phyloP scores from a whole-genome alignment of 1,140 invertebrate species.

The Ruditapes philippinarum region DNA sequence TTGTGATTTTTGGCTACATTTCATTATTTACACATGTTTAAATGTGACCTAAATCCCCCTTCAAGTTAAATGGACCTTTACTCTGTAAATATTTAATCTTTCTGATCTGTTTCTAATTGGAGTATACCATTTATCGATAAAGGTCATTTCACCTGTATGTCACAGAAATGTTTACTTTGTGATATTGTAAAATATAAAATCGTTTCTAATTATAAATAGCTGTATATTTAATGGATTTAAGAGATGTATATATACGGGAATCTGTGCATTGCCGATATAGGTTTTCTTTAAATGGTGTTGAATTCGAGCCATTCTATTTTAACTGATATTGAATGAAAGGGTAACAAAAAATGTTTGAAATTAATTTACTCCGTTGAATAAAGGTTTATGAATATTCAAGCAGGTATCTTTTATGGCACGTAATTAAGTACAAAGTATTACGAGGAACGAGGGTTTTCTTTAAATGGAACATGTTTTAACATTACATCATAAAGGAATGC shows the following conservation, averaged over 20 bases:
- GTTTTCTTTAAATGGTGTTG: background rate
- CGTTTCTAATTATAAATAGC: constrained; percentile 3
- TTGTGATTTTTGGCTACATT: background rate
- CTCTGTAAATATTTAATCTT: constrained; percentile 19
- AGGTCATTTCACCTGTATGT: constrained; percentile 22
- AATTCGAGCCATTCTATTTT: background rate
- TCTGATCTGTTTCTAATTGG: constrained; percentile 29
- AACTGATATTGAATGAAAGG: background rate
- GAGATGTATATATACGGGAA: background rate
- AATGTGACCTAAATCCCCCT: background rate
- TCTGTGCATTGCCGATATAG: background rate
- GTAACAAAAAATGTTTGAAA: constrained; percentile 6
- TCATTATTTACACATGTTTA: background rate
- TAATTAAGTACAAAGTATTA: constrained; percentile 7
- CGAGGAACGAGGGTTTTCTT: background rate
- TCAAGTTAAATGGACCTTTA: constrained; percentile 3
- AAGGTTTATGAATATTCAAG: constrained; percentile 12
- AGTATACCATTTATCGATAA: background rate
- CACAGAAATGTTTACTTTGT: constrained; percentile 22
- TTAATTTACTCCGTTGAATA: background rate
- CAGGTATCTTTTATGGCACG: background rate
- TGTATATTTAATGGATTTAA: constrained; percentile 2
- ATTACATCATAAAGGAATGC: background rate
- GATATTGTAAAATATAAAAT: constrained; percentile 1
- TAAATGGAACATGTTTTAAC: background rate